Percentiles rank a stretch among this genome's conserved stretches.
Conservation (phyloP, 2,113 vertebrate species). For the Rostratula benghalensis region DNA sequence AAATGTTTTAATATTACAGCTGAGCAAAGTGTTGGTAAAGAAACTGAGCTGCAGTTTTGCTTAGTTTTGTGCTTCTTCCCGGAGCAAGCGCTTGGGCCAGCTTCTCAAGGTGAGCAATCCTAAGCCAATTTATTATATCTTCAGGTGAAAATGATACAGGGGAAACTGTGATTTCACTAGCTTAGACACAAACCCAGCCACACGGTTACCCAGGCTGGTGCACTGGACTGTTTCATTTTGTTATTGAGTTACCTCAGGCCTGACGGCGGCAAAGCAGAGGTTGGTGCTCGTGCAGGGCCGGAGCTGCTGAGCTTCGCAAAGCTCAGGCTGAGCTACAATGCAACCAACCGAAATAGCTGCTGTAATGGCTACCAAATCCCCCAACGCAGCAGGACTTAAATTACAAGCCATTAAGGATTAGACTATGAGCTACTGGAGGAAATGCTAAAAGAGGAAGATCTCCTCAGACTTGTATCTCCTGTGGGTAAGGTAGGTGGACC, state of each 20-base stretch:
- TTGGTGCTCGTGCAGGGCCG: not conserved
- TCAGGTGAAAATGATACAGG: conserved; percentile 8
- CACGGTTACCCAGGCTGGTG: not conserved
- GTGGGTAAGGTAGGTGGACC: not conserved
- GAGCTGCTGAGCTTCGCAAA: not conserved
- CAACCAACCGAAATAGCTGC: not conserved
- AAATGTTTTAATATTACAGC: conserved; percentile 56
- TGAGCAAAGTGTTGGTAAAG: conserved; percentile 16
- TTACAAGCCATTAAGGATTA: not conserved
- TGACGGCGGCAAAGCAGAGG: not conserved
- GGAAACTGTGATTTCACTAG: not conserved
- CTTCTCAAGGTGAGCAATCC: conserved; percentile 10
- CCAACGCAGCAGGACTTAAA: not conserved
- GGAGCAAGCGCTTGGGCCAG: not conserved
- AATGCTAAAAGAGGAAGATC: not conserved
- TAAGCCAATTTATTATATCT: conserved; percentile 35
- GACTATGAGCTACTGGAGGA: not conserved
- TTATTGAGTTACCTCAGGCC: conserved; percentile 37
- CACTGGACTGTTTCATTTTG: not conserved
- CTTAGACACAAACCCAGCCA: not conserved
- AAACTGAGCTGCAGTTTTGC: conserved; percentile 18
- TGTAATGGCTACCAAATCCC: not conserved
- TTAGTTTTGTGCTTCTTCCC: conserved; percentile 17
- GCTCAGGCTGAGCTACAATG: not conserved
- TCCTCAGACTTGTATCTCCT: not conserved